phyloP scores from a whole-genome alignment of 1,140 invertebrate genomes.

The Proctacanthus coquilletti region DNA sequence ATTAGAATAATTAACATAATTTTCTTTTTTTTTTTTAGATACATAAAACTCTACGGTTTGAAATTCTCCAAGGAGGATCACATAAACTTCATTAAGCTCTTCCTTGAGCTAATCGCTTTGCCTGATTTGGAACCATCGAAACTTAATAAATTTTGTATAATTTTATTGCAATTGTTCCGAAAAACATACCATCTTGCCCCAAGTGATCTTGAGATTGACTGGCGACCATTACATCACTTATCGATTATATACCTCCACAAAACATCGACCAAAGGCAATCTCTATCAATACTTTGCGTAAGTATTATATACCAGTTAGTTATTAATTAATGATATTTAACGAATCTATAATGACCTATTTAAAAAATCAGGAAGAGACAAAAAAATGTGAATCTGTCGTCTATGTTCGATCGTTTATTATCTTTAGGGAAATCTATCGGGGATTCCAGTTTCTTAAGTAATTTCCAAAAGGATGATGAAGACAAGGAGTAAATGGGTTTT shows the following conservation, averaged over 20 bases:
- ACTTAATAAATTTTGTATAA: constrained; percentile 48
- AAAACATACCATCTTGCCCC: constrained; percentile 53
- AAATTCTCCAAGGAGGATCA: constrained; percentile 87
- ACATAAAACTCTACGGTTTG: constrained; percentile 66
- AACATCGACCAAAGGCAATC: constrained; percentile 23
- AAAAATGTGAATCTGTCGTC: too few species aligned
- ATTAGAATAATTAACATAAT: neutral
- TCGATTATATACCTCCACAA: constrained; percentile 34
- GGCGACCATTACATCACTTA: constrained; percentile 72
- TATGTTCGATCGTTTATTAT: too few species aligned
- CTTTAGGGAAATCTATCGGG: neutral
- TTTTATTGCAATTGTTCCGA: constrained; percentile 38
- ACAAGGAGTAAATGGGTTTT: too few species aligned
- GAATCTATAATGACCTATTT: too few species aligned
- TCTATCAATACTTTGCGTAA: constrained; percentile 48
- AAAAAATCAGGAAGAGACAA: too few species aligned
- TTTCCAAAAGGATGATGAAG: too few species aligned
- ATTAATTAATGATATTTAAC: too few species aligned
- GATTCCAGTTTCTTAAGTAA: too few species aligned
- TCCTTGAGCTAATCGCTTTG: constrained; percentile 61
- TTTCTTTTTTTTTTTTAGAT: constrained; percentile 38
- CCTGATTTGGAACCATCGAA: constrained; percentile 59
- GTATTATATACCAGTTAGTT: too few species aligned
- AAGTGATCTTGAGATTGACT: constrained; percentile 66
- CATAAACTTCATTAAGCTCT: constrained; percentile 67